Base-by-base conservation (phyloP, 1,140 invertebrate species). In the Sinonovacula constricta region DNA sequence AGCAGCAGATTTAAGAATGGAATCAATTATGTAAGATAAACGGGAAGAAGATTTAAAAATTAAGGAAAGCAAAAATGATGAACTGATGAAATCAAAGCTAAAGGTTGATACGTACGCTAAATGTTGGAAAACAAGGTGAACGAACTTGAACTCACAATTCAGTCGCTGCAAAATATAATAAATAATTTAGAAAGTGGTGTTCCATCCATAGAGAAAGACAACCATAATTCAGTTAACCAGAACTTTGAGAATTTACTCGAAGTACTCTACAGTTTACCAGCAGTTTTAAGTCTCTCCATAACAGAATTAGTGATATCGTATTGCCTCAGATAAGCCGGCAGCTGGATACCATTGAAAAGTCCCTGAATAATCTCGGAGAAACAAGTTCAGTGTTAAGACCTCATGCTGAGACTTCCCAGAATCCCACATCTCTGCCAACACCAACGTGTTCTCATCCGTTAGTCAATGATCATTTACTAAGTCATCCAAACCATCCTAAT, bases 11-110 rank as follows among this genome's bases (percentile, higher is more conserved):
- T 54, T 54, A 26, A 54, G 53, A 54, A 22, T 54, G 53, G 18
- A 54, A n/a, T 4, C 53, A 4, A n/a, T 22, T 18, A 54, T 18
- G 26, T 26, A 22, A 54, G 26, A 18, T n/a, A 54, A 54, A 54
- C 26, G 53, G 53, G 53, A 54, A 54, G 26, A 54, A 22, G 53
- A 54, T 7, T 54, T 54, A n/a, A 54, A 54, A 54, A 54, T 54
- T 54, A 54, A 54, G 26, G 53, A 54, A 54, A 54, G 4, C 26
- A 54, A 54, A 54, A 54, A 54, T 54, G 53, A 18, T 22, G 53
- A 54, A 7, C 18, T 54, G 4, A 54, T 54, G 53, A 54, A 54
- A 54, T 54, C 53, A 54, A 54, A 54, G 18, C 53, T 54, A 22
- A 54, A 54, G 53, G n/a, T 54, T 22, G 53, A 54, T 54, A 54